Evolutionary conservation across 2,888 invertebrate species (phyloP).

Genomic region (Deilephila elpenor): DNA sequence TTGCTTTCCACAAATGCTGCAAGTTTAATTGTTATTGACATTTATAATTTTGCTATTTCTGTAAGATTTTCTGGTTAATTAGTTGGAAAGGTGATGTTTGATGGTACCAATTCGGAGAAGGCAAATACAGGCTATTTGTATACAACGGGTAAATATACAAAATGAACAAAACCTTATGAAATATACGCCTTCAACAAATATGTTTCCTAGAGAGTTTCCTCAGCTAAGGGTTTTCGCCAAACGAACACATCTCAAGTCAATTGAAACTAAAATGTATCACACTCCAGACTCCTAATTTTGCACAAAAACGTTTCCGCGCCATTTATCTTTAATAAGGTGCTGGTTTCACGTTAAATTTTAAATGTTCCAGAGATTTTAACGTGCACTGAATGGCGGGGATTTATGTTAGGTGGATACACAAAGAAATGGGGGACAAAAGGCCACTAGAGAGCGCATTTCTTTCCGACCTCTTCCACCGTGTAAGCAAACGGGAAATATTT

Average conservation of each 20-base stretch:
- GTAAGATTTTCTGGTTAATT: neutral
- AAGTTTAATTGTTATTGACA: neutral
- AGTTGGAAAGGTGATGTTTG: no score
- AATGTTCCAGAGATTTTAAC: constrained; percentile 35
- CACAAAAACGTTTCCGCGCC: neutral
- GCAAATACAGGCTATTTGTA: no score
- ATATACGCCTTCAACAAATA: no score
- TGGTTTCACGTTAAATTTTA: constrained; percentile 41
- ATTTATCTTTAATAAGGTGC: constrained; percentile 11
- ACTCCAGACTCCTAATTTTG: neutral
- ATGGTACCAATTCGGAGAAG: no score
- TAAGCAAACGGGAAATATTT: constrained; percentile 20
- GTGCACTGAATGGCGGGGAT: constrained; percentile 13
- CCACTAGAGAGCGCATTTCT: constrained; percentile 29
- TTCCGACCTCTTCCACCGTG: constrained; percentile 7
- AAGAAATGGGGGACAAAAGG: constrained; percentile 10
- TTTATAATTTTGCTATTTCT: neutral
- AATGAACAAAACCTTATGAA: no score
- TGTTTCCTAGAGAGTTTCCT: no score
- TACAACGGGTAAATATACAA: no score
- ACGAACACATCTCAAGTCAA: no score
- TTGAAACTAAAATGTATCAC: neutral
- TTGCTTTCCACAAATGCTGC: neutral
- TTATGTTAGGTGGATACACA: constrained; percentile 22
- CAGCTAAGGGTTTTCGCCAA: no score